phyloP scores from a whole-genome alignment of 2,797 vertebrate species.

The Poecilia picta region DNA sequence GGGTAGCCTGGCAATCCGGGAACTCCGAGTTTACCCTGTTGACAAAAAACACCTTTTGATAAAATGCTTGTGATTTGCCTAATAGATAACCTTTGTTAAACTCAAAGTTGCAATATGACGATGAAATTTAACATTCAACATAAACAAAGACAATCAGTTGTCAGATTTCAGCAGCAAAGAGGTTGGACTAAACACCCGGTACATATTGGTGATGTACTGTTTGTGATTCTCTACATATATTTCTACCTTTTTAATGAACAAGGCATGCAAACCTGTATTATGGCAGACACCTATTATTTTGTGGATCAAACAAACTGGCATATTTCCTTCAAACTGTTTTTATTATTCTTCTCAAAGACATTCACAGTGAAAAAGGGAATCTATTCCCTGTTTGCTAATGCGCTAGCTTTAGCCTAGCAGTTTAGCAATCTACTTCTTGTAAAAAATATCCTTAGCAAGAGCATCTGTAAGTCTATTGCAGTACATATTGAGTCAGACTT shows the following conservation, averaged over 20 bases:
- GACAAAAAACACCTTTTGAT: constrained; percentile 35
- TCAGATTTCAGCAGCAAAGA: neutral
- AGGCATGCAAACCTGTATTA: neutral
- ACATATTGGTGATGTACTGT: neutral
- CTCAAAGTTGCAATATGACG: neutral
- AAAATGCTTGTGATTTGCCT: neutral
- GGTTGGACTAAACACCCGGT: neutral
- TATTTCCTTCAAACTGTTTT: neutral
- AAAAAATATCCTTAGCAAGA: neutral
- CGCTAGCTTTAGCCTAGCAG: neutral
- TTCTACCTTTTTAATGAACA: neutral
- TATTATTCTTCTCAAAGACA: neutral
- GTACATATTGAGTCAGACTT: neutral
- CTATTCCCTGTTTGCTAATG: no score
- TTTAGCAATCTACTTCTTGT: neutral
- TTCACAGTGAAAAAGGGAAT: neutral
- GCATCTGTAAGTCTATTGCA: neutral
- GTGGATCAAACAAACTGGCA: neutral
- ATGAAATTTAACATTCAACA: neutral
- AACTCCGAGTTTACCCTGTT: constrained; percentile 96
- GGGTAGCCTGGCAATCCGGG: constrained; percentile 97
- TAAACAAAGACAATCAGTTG: neutral
- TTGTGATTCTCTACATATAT: neutral
- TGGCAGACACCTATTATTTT: neutral
- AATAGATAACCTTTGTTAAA: neutral